Conservation (phyloP, 1,140 invertebrate species). For the Asobara japonica region DNA sequence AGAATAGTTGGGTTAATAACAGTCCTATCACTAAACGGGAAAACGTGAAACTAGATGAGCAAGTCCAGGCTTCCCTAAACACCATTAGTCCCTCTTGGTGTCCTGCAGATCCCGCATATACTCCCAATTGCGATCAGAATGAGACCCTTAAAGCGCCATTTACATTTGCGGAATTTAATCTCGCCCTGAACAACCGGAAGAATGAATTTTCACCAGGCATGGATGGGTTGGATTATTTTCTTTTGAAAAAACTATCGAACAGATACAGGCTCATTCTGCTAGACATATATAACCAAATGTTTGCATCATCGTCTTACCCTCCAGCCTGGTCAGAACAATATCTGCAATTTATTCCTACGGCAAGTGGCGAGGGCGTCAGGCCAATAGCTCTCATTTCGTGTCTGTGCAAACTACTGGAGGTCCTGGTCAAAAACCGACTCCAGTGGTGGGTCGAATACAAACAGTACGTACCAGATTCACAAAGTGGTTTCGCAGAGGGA, state of each 20-base stretch:
- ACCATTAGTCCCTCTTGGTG: neutral
- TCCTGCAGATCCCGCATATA: neutral
- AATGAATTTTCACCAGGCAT: neutral
- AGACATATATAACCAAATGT: neutral
- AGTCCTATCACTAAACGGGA: neutral
- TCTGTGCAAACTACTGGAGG: neutral
- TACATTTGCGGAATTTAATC: constrained; percentile 7
- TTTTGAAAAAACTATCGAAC: neutral
- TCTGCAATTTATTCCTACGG: neutral
- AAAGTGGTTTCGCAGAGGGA: neutral
- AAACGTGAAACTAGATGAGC: neutral
- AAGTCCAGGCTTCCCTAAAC: neutral
- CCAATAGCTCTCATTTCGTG: neutral
- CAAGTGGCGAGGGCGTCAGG: neutral
- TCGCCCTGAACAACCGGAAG: neutral
- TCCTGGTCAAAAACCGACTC: neutral
- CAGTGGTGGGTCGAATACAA: neutral
- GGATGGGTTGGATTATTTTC: constrained; percentile 8
- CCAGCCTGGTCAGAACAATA: neutral
- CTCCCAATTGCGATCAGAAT: neutral
- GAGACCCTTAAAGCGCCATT: neutral
- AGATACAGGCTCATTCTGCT: constrained; percentile 3
- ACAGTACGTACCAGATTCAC: neutral
- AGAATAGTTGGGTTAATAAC: neutral
- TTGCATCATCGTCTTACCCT: neutral